phyloP scores from a whole-genome alignment of 2,797 vertebrate genomes.

The Poecilia wingei region DNA sequence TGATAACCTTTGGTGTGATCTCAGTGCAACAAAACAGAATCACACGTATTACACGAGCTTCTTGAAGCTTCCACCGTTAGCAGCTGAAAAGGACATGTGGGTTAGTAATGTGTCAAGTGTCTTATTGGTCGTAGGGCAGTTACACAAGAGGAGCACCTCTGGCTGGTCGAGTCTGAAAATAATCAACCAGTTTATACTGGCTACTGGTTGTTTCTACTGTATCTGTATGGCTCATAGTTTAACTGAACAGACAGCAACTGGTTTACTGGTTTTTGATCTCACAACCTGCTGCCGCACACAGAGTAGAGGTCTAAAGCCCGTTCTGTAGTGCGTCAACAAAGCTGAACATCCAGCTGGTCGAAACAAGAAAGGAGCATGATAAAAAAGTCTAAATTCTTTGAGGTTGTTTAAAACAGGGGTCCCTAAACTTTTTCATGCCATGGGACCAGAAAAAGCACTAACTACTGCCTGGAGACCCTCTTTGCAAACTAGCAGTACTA shows the following conservation, averaged over 20 bases:
- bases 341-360: neutral
- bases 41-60: conserved; percentile 42
- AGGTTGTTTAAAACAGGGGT: neutral
- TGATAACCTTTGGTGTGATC: conserved; percentile 38
- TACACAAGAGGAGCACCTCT: conserved; percentile 22
- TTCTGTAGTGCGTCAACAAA: neutral
- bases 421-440: neutral
- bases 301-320: neutral
- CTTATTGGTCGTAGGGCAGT: conserved; percentile 18
- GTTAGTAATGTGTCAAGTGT: conserved; percentile 8
- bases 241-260: conserved; percentile 4
- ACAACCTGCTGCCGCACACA: neutral
- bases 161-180: conserved; percentile 7
- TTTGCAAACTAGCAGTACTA: too few species aligned
- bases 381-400: neutral
- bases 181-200: conserved; percentile 31
- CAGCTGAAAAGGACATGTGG: conserved; percentile 8
- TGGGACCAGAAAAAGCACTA: too few species aligned
- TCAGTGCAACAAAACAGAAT: conserved; percentile 8
- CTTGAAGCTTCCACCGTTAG: conserved; percentile 37
- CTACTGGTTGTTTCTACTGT: conserved; percentile 5
- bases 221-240: conserved; percentile 29
- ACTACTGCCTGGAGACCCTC: too few species aligned
- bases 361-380: neutral
- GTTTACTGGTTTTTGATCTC: conserved; percentile 33